Evolutionary conservation across 2,113 vertebrate species (phyloP).

Genomic region (Regulus satrapa): DNA sequence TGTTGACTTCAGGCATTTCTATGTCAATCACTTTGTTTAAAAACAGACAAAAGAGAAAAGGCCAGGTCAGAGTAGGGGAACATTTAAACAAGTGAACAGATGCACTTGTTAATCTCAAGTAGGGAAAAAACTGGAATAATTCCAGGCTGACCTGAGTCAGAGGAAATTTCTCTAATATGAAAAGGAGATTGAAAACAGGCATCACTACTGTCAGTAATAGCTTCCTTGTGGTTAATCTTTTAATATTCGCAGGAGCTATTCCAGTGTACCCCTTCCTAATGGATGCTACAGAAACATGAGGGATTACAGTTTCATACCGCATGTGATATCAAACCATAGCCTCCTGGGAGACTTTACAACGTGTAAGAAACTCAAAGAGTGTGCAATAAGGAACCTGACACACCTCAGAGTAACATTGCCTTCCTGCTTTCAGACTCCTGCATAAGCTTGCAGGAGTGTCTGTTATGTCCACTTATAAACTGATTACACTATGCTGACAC

Average conservation of each 20-base stretch:
- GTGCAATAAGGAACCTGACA: background rate
- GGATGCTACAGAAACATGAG: background rate
- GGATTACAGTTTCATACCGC: background rate
- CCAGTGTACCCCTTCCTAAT: background rate
- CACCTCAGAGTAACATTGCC: background rate
- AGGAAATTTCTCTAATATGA: background rate
- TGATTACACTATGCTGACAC: background rate
- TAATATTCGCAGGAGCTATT: background rate
- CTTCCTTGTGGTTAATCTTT: background rate
- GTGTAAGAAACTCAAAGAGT: background rate
- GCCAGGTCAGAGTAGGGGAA: background rate
- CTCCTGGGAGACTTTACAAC: background rate
- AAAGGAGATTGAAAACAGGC: background rate
- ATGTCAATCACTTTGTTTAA: background rate
- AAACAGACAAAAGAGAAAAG: background rate
- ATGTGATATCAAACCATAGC: background rate
- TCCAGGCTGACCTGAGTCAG: background rate
- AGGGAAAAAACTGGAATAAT: background rate
- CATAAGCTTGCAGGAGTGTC: background rate
- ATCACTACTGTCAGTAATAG: background rate
- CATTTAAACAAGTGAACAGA: background rate
- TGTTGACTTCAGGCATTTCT: background rate
- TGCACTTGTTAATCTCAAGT: background rate
- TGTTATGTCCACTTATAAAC: background rate
- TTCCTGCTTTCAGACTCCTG: too few species aligned